A percentile compares a stretch with the other conserved stretches of the same genome.
phyloP scores from a whole-genome alignment of 2,113 vertebrate genomes.

The Bubalus kerabau region DNA sequence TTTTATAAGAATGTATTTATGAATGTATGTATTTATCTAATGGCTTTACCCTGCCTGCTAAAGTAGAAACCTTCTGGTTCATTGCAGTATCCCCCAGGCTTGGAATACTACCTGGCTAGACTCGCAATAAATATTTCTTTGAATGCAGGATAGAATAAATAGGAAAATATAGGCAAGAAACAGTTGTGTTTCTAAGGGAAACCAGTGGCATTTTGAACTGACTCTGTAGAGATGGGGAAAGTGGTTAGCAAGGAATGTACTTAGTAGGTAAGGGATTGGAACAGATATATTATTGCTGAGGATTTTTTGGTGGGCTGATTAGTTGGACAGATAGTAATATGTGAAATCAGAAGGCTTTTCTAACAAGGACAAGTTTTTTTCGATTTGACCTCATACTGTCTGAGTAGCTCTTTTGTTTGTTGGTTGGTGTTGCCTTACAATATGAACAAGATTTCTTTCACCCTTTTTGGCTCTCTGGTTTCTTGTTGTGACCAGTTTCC shows the following conservation, averaged over 20 bases:
- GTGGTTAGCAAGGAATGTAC: not conserved
- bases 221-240: not conserved
- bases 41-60: not conserved
- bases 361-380: not conserved
- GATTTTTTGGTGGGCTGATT: not conserved
- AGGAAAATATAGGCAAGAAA: not conserved
- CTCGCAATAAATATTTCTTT: not conserved
- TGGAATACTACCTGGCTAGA: not conserved
- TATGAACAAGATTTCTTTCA: not conserved
- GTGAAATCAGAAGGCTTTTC: not conserved
- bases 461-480: not conserved
- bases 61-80: conserved; percentile 1
- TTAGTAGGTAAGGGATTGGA: not conserved
- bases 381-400: not conserved
- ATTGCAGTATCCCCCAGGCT: not conserved
- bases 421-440: not conserved
- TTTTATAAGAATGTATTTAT: not conserved
- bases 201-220: not conserved
- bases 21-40: not conserved
- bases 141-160: not conserved
- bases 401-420: not conserved
- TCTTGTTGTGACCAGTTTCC: conserved; percentile 35
- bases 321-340: not conserved
- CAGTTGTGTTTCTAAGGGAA: not conserved
- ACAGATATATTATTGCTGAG: not conserved